Base-by-base conservation (phyloP, 2,797 vertebrate genomes). In the Pempheris klunzingeri region DNA sequence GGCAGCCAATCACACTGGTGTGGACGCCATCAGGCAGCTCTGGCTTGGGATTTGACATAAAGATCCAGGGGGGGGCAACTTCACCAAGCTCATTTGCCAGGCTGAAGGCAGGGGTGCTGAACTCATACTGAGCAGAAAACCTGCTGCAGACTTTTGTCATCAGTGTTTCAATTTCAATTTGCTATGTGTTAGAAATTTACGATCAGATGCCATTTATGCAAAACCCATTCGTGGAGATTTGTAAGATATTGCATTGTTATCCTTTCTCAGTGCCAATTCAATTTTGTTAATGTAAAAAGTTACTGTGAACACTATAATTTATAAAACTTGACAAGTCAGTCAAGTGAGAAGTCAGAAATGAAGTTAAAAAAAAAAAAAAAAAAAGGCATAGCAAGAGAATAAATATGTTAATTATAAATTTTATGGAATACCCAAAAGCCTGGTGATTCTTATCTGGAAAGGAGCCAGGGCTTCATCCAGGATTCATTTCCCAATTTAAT, bases 401-500 rank as follows among this genome's bases (percentile, higher is more conserved):
- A 87, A 88, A 90, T 87, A 82, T 84, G 79, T 85, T 92, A 87
- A 89, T 91, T 90, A 80, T 64, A 87, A 1, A 78, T 91, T 85
- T 90, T 82, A 87, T 59, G 57, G 88, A 85, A 81, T 85, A 85
- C 85, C 66, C 14, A 41, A 86, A 89, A 86, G 81, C 71, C 71
- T 63, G 39, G 71, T 71, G 90, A 92, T 90, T 90, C 53, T 81
- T 87, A 91, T 93, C 88, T 91, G 89, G 78, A 83, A 79, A 66
- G 54, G 67, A 84, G 88, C 92, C 89, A 88, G 49, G 28, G 60
- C 65, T 67, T 81, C 78, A 86, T 87, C 80, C 88, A 82, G 87
- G 89, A 93, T 92, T 92, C 80, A 93, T 93, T 93, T 93, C 85
- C 86, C 83, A 87, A 88, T 90, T 93, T 93, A 94, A 94, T 94